Percentiles rank a stretch among this genome's conserved stretches.
Evolutionary conservation across 2,888 invertebrate genomes (phyloP).

Genomic region (Deilephila elpenor): DNA sequence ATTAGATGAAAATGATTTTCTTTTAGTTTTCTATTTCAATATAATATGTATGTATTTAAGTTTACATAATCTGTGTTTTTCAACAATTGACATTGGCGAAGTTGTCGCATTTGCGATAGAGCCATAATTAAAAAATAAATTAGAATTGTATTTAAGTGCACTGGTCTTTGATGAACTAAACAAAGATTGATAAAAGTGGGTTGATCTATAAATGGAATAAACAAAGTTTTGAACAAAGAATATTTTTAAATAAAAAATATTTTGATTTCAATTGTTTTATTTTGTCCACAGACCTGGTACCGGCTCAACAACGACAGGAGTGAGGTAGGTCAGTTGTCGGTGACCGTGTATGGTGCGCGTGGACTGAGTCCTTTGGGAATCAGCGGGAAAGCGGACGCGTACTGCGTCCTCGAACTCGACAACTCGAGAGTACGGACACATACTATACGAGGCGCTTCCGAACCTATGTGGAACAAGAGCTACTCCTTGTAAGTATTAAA

Average conservation of each 20-base stretch:
- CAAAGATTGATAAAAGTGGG: too few species aligned
- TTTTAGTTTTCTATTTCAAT: too few species aligned
- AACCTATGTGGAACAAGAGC: conserved; percentile 75
- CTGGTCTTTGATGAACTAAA: too few species aligned
- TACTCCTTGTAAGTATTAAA: conserved; percentile 70
- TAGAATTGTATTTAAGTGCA: too few species aligned
- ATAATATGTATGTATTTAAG: too few species aligned
- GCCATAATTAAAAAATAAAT: too few species aligned
- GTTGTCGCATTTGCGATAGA: too few species aligned
- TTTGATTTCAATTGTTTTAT: conserved; percentile 4
- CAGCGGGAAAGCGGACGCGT: conserved; percentile 70
- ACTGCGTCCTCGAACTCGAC: conserved; percentile 75
- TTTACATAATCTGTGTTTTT: too few species aligned
- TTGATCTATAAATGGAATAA: too few species aligned
- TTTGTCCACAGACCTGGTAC: conserved; percentile 69
- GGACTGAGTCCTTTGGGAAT: conserved; percentile 67
- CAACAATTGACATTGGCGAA: too few species aligned
- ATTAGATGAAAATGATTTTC: too few species aligned
- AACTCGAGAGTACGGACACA: conserved; percentile 78
- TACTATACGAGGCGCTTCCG: conserved; percentile 62
- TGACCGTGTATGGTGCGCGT: conserved; percentile 71
- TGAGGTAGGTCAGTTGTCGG: conserved; percentile 73
- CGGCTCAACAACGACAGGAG: conserved; percentile 65
- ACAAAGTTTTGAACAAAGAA: too few species aligned
- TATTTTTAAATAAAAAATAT: not conserved